Conservation (phyloP, 2,113 vertebrate species). For the Sminthopsis crassicaudata region DNA sequence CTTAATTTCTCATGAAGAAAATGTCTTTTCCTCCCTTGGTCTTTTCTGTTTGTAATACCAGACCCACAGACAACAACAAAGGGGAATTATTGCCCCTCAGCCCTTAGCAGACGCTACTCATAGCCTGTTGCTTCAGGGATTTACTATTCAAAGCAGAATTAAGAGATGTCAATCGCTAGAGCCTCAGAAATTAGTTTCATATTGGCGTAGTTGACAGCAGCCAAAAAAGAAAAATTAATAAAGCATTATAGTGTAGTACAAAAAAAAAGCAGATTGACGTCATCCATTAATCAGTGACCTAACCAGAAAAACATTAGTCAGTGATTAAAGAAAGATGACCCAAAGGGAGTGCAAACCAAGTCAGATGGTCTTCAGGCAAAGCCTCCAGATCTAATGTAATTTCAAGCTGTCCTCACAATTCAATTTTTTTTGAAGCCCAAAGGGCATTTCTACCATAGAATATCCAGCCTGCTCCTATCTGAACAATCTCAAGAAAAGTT, state of each 20-base stretch:
- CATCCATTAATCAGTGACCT: conserved; percentile 75
- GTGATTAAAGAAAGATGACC: conserved; percentile 76
- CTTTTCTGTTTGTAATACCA: background rate
- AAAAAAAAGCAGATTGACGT: conserved; percentile 49
- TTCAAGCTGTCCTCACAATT: conserved; percentile 77
- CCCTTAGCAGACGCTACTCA: conserved; percentile 11
- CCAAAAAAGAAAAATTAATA: conserved; percentile 69
- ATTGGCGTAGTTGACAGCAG: conserved; percentile 59
- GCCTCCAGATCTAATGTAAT: conserved; percentile 76
- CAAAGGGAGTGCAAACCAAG: conserved; percentile 54
- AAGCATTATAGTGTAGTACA: conserved; percentile 53
- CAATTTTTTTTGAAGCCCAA: conserved; percentile 74
- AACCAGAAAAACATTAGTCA: conserved; percentile 72
- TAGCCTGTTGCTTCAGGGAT: conserved; percentile 30
- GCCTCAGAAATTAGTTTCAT: conserved; percentile 62
- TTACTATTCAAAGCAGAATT: conserved; percentile 38
- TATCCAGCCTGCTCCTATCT: conserved; percentile 64
- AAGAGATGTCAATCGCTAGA: conserved; percentile 46
- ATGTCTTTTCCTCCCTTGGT: background rate
- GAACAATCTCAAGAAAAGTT: conserved; percentile 60
- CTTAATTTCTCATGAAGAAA: conserved; percentile 24
- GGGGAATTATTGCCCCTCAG: background rate
- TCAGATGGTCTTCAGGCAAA: conserved; percentile 72
- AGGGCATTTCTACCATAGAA: conserved; percentile 66
- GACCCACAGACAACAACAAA: conserved; percentile 26